Evolutionary conservation across 2,888 invertebrate genomes (phyloP).

Genomic region (Macrosiphum euphorbiae): DNA sequence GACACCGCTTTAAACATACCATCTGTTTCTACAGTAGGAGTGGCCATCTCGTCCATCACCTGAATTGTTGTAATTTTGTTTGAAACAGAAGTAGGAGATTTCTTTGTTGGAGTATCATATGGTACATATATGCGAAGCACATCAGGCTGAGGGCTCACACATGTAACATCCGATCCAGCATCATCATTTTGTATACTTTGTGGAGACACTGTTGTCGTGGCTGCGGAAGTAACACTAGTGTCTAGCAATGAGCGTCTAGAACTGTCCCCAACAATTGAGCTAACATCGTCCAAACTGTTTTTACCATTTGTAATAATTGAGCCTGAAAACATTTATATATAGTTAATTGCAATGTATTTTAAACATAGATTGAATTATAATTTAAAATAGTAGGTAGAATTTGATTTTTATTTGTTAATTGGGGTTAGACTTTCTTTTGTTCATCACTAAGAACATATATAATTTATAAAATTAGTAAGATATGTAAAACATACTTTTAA

Average conservation of each 20-base stretch:
- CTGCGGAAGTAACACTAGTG: slow-evolving; percentile 87
- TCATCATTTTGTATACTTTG: slow-evolving; percentile 80
- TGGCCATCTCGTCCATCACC: slow-evolving; percentile 38
- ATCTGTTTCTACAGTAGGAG: slow-evolving; percentile 51
- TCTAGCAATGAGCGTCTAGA: slow-evolving; percentile 85
- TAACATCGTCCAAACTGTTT: slow-evolving; percentile 78
- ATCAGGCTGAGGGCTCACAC: slow-evolving; percentile 74
- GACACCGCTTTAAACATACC: slow-evolving; percentile 51
- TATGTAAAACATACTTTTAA: slow-evolving; percentile 40
- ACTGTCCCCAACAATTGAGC: slow-evolving; percentile 78
- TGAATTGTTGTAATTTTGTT: slow-evolving; percentile 60
- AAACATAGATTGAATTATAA: neutral
- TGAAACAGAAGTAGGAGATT: slow-evolving; percentile 66
- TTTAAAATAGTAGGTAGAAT: neutral
- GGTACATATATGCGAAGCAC: slow-evolving; percentile 85
- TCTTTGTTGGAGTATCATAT: slow-evolving; percentile 72
- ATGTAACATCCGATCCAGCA: slow-evolving; percentile 73
- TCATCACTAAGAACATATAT: neutral
- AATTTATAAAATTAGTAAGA: neutral
- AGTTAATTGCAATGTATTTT: neutral
- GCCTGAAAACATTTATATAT: slow-evolving; percentile 70
- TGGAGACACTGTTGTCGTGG: slow-evolving; percentile 85
- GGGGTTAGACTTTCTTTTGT: neutral
- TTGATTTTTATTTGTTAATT: neutral
- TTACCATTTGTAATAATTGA: slow-evolving; percentile 77